Evolutionary conservation across 2,888 invertebrate genomes (phyloP).

Genomic region (Apamea crenata): DNA sequence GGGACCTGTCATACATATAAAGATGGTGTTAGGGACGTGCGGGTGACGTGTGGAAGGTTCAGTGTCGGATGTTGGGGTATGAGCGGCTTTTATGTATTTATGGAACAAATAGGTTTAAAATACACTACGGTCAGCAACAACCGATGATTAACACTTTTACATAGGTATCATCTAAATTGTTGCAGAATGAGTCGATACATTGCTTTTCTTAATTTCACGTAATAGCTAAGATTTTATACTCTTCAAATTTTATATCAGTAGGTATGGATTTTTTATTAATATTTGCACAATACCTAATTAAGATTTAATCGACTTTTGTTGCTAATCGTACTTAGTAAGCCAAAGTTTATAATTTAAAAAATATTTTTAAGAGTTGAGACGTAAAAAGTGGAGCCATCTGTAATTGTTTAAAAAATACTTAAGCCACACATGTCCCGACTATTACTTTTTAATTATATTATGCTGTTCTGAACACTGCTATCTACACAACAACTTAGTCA

Average conservation of each 20-base stretch:
- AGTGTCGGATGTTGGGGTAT: background rate
- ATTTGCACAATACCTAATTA: background rate
- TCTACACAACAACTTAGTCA: slow-evolving; percentile 1
- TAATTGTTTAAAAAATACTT: background rate
- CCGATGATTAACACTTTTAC: background rate
- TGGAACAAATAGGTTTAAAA: background rate
- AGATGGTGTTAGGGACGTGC: slow-evolving; percentile 12
- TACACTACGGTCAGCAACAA: too few species aligned
- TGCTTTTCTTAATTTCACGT: background rate
- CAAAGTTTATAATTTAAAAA: too few species aligned
- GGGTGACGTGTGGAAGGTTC: background rate
- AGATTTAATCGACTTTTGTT: background rate
- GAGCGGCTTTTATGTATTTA: slow-evolving; percentile 25
- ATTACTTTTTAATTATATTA: background rate
- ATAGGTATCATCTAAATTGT: background rate
- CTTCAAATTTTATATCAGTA: background rate
- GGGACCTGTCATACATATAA: slow-evolving; percentile 80
- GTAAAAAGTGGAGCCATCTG: background rate
- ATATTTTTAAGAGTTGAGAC: background rate
- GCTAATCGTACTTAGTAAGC: background rate
- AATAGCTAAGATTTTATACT: background rate
- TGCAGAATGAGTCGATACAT: background rate
- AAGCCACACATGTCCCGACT: slow-evolving; percentile 8
- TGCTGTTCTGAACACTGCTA: slow-evolving; percentile 40
- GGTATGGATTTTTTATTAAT: background rate